These are phyloP conservation scores for Plebejus melissa DNA, from an alignment of 2,888 invertebrate genomes.

Conservation along the genomic window DNA sequence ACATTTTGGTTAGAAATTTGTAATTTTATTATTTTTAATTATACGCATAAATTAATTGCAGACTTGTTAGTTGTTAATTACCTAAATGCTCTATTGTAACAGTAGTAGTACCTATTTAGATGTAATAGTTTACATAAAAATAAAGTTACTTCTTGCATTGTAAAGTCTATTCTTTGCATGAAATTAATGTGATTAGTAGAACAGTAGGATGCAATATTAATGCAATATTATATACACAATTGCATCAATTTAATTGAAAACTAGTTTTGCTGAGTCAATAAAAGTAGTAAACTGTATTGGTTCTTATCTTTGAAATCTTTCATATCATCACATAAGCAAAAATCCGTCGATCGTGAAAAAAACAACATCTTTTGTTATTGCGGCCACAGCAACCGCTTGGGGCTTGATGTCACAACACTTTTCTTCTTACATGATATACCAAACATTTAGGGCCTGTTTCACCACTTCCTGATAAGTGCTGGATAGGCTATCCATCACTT, in stretches of 20 bases:
- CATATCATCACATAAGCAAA: too few relatives aligned
- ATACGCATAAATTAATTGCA: not conserved
- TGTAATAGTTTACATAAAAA: not conserved
- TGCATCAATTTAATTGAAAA: too few relatives aligned
- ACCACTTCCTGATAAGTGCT: too few relatives aligned
- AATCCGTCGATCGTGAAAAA: too few relatives aligned
- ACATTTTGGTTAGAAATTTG: not conserved
- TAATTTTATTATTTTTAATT: not conserved
- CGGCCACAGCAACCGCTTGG: too few relatives aligned
- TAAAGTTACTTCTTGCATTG: not conserved
- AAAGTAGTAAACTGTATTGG: too few relatives aligned
- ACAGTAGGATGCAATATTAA: not conserved
- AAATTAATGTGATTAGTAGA: not conserved
- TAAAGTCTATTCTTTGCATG: not conserved
- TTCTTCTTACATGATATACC: not conserved
- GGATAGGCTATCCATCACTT: too few relatives aligned
- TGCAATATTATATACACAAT: not conserved
- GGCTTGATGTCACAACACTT: not conserved
- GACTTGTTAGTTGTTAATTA: not conserved
- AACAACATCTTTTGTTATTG: too few relatives aligned
- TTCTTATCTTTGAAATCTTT: too few relatives aligned
- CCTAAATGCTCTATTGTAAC: not conserved
- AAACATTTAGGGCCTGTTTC: not conserved
- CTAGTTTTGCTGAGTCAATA: too few relatives aligned
- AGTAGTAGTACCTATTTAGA: not conserved